Base-by-base conservation (phyloP, 2,113 vertebrate species). In the Aptenodytes patagonicus region DNA sequence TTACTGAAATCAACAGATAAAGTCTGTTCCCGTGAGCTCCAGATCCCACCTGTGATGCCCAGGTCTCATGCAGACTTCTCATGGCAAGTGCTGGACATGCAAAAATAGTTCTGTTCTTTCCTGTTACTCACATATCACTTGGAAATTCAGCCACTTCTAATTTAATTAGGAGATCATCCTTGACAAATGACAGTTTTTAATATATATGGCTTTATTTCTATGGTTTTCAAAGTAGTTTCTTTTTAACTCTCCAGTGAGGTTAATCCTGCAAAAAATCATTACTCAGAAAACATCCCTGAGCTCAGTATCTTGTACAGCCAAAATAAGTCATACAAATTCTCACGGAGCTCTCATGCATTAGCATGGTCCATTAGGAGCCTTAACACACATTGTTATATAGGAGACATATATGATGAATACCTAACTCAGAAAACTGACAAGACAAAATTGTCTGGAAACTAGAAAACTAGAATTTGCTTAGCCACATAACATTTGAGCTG, bases 131-230 rank as follows among this genome's bases (percentile, higher is more conserved):
- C 29, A 57, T 31, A 81, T 69, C 6, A 54, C 64, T 80, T 89
- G 52, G 17, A 90, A 91, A 95, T 78, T 57, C n/a, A 54, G 29
- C 47, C 77, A 90, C 57, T 89, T 49, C 26, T 96, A 87, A 96
- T 93, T 93, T 75, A 91, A 95, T 94, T 89, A 94, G 10, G 78
- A 83, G 54, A n/a, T 92, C 32, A 93, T 65, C 31, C 20, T 38
- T 69, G 34, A 60, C 25, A 82, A 55, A 65, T 71, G 44, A 75
- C 62, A 57, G 7, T 55, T 94, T 95, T 68, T 55, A 21, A 54
- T 32, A 64, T 24, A 46, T 54, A 68, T 57, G 16, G 34, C 58
- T 94, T 88, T 68, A 89, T 61, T 93, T 42, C 62, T 79, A 10
- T 44, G 10, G 4, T 51, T 81, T 72, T 60, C 36, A 96, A 79